phyloP scores from a whole-genome alignment of 2,888 invertebrate genomes.

The Dusona sp. region DNA sequence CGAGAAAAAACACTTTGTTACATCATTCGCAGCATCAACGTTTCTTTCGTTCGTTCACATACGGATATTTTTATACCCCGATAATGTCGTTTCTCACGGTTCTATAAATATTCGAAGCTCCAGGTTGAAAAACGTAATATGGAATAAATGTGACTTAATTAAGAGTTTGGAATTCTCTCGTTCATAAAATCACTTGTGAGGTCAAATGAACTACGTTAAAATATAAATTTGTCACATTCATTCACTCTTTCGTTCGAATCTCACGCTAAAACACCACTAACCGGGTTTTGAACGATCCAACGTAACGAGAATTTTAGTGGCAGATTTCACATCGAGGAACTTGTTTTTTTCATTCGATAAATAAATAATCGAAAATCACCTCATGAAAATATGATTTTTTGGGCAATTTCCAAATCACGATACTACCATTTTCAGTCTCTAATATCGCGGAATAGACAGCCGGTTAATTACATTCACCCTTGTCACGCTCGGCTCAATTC shows the following conservation, averaged over 20 bases:
- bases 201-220: slow-evolving; percentile 19
- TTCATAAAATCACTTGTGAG: slow-evolving; percentile 34
- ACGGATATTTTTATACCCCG: not conserved
- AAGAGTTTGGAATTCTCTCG: not conserved
- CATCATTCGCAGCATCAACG: slow-evolving; percentile 22
- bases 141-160: slow-evolving; percentile 23
- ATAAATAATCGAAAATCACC: not conserved
- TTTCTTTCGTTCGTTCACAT: not conserved
- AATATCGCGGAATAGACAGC: not conserved
- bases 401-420: not conserved
- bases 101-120: slow-evolving; percentile 23
- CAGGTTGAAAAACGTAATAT: slow-evolving; percentile 6
- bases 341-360: slow-evolving; percentile 5
- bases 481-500: slow-evolving; percentile 19
- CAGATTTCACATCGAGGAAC: slow-evolving; percentile 10
- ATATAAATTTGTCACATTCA: slow-evolving; percentile 12
- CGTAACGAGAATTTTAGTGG: slow-evolving; percentile 1
- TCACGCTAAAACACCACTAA: slow-evolving; percentile 34
- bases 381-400: not conserved
- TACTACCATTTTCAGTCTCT: not conserved
- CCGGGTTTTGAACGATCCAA: slow-evolving; percentile 49
- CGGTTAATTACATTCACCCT: not conserved
- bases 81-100: not conserved
- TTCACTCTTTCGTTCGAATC: slow-evolving; percentile 29
- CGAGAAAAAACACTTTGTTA: not conserved